Conservation (phyloP, 2,888 invertebrate genomes). For the Masnerella sp. region DNA sequence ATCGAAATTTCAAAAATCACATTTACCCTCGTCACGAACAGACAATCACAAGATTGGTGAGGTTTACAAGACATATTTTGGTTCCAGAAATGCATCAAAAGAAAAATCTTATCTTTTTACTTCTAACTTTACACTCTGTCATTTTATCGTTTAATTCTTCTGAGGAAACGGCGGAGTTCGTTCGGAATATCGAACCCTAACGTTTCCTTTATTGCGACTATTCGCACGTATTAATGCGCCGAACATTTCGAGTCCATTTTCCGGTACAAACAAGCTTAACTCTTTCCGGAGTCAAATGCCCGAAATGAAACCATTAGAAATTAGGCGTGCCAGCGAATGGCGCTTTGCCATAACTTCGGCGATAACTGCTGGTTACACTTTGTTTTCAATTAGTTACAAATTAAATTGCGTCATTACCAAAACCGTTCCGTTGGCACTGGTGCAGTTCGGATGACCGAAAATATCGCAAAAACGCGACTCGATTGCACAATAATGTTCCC, state of each 20-base stretch:
- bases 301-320: constrained; percentile 49
- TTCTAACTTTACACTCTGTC: too few relatives aligned
- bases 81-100: too few relatives aligned
- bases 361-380: constrained; percentile 36
- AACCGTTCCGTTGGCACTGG: not conserved
- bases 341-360: constrained; percentile 38
- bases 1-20: constrained; percentile 11
- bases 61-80: constrained; percentile 11
- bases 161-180: too few relatives aligned
- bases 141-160: too few relatives aligned
- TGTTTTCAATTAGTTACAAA: constrained; percentile 39
- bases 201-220: too few relatives aligned
- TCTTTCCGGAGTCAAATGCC: constrained; percentile 46
- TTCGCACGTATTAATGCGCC: not conserved
- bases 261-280: constrained; percentile 35
- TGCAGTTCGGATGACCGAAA: constrained; percentile 4
- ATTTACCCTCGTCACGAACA: constrained; percentile 6
- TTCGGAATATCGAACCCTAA: too few relatives aligned
- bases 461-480: constrained; percentile 4
- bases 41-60: not conserved
- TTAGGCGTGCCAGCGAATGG: constrained; percentile 35
- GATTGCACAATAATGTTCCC: not conserved
- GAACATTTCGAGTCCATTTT: not conserved
- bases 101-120: too few relatives aligned
- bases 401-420: constrained; percentile 21